Conservation (phyloP, 2,888 invertebrate genomes). For the Cerastis rubricosa region DNA sequence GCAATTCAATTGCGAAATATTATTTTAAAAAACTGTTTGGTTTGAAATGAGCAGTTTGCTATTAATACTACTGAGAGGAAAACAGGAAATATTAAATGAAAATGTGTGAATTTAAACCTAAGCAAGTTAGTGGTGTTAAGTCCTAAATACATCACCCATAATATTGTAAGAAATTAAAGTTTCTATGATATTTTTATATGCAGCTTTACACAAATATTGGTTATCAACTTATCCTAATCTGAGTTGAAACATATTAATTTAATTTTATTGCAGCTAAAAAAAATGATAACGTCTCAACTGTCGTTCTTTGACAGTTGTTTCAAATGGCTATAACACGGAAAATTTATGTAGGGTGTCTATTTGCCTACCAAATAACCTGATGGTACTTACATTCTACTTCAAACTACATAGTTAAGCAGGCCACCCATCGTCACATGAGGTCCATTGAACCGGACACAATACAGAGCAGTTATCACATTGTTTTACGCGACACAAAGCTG, state of each 20-base stretch:
- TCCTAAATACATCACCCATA: neutral
- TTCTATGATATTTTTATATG: slow-evolving; percentile 11
- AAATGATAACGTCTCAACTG: too few species aligned
- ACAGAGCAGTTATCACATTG: slow-evolving; percentile 76
- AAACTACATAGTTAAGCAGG: slow-evolving; percentile 19
- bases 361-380: too few species aligned
- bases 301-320: neutral
- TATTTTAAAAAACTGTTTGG: slow-evolving; percentile 16
- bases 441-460: slow-evolving; percentile 71
- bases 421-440: slow-evolving; percentile 28
- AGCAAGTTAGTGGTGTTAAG: too few species aligned
- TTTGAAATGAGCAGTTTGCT: slow-evolving; percentile 23
- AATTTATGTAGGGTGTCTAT: neutral
- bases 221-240: too few species aligned
- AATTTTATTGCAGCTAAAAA: neutral
- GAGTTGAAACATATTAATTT: neutral
- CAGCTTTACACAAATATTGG: neutral
- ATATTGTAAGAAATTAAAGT: neutral
- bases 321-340: neutral
- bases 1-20: slow-evolving; percentile 74
- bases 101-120: slow-evolving; percentile 14
- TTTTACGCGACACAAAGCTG: slow-evolving; percentile 79
- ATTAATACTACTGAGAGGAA: slow-evolving; percentile 10
- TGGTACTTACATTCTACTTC: neutral
- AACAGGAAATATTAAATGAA: slow-evolving; percentile 34